These are phyloP conservation scores for Platygyra sinensis DNA, from an alignment of 64 coral and sea anemone species.

Conservation along the genomic window DNA sequence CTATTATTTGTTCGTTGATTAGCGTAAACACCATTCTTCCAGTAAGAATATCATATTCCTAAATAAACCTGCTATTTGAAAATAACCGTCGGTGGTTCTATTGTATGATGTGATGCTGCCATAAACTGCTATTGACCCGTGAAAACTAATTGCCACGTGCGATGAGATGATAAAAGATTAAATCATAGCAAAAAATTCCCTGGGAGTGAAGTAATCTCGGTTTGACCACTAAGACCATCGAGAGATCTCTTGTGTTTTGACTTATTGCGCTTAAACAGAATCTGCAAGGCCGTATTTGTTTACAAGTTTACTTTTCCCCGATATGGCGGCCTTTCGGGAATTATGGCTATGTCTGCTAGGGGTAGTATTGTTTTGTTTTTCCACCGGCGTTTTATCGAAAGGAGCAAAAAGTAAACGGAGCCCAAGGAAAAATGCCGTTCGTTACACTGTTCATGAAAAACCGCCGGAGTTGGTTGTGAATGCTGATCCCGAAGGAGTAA, in stretches of 20 bases:
- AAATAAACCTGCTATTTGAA: conserved; percentile 16
- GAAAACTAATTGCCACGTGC: conserved; percentile 67
- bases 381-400: conserved; percentile 40
- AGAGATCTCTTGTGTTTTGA: conserved; percentile 23
- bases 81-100: conserved; percentile 41
- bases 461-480: conserved; percentile 93
- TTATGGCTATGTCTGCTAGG: conserved; percentile 52
- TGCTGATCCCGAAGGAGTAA: conserved; percentile 91
- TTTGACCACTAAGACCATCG: conserved; percentile 51
- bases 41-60: conserved; percentile 7
- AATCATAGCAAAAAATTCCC: conserved; percentile 66
- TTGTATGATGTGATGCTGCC: conserved; percentile 30
- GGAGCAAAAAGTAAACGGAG: conserved; percentile 61
- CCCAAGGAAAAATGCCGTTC: conserved; percentile 53
- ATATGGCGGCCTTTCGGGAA: conserved; percentile 66
- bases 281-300: conserved; percentile 41
- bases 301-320: conserved; percentile 43
- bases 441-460: conserved; percentile 93
- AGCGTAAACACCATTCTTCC: conserved; percentile 26
- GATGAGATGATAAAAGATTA: conserved; percentile 72
- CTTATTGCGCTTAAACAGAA: conserved; percentile 30
- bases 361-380: conserved; percentile 57
- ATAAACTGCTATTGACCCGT: conserved; percentile 54
- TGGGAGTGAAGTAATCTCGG: conserved; percentile 47
- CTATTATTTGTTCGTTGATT: conserved; percentile 22